Evolutionary conservation across 2,888 invertebrate species (phyloP).

Genomic region (Notocelia uddmanniana): DNA sequence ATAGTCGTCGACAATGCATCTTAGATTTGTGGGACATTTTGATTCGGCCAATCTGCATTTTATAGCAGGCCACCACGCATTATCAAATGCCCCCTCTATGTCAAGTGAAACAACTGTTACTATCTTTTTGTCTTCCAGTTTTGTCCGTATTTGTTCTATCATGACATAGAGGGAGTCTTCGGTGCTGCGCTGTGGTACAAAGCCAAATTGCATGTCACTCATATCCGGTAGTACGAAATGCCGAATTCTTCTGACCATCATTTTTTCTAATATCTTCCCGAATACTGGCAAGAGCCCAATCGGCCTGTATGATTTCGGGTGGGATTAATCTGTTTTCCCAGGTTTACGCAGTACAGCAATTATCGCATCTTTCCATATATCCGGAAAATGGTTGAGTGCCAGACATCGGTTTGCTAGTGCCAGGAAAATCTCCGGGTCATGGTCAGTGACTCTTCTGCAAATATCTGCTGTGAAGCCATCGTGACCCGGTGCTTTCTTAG

Average conservation of each 20-base stretch:
- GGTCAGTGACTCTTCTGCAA: slow-evolving; percentile 13
- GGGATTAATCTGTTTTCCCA: slow-evolving; percentile 19
- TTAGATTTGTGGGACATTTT: neutral
- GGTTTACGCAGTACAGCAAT: slow-evolving; percentile 39
- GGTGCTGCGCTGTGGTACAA: neutral
- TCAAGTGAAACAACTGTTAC: neutral
- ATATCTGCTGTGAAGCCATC: neutral
- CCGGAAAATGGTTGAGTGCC: slow-evolving; percentile 32
- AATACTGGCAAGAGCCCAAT: slow-evolving; percentile 1
- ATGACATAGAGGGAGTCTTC: slow-evolving; percentile 4
- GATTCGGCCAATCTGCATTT: neutral
- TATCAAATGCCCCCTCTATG: too few relatives aligned
- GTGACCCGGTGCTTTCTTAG: neutral
- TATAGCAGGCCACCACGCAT: neutral
- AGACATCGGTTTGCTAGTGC: slow-evolving; percentile 32
- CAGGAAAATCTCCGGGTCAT: neutral
- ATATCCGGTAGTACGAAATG: neutral
- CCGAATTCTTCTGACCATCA: neutral
- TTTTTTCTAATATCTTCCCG: neutral
- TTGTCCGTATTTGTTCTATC: neutral
- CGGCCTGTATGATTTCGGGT: slow-evolving; percentile 9
- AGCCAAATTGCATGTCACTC: neutral
- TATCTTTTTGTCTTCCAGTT: neutral
- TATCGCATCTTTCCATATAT: slow-evolving; percentile 42
- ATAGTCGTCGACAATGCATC: too few relatives aligned